A percentile compares a stretch with the other conserved stretches of the same genome.
Conservation (phyloP, 2,888 invertebrate genomes). For the Acanthosepion lycidas region DNA sequence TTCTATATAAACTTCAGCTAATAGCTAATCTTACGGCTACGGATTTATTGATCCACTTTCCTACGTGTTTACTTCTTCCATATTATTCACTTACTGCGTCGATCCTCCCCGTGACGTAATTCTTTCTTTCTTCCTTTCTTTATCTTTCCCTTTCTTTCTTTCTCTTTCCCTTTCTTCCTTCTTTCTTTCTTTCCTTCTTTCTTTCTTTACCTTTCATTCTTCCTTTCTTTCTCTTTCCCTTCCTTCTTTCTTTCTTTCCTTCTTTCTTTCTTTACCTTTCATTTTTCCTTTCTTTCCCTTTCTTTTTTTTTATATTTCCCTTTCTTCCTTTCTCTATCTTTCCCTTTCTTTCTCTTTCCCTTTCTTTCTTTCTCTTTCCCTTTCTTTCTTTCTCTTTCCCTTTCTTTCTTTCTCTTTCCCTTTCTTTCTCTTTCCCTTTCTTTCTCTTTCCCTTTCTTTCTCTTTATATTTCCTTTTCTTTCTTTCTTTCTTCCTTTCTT, state of each 20-base stretch:
- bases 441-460: rapidly evolving
- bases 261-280: rapidly evolving
- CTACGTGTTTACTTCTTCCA: no score
- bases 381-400: not conserved
- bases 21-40: no score
- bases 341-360: rapidly evolving
- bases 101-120: no score
- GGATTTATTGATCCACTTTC: no score
- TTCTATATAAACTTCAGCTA: no score
- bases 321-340: not conserved
- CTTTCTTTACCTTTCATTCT: not conserved
- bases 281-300: not conserved
- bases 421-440: rapidly evolving
- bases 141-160: no score
- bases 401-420: rapidly evolving
- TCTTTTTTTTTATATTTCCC: rapidly evolving
- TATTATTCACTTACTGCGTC: no score
- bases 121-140: not conserved
- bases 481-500: no score
- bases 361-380: rapidly evolving
- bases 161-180: not conserved
- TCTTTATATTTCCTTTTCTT: no score
- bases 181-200: not conserved
- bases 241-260: no score
- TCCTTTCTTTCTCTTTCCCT: no score